A percentile compares a stretch with the other conserved stretches of the same genome.
Conservation (phyloP, 2,113 vertebrate genomes). For the Neotoma lepida region DNA sequence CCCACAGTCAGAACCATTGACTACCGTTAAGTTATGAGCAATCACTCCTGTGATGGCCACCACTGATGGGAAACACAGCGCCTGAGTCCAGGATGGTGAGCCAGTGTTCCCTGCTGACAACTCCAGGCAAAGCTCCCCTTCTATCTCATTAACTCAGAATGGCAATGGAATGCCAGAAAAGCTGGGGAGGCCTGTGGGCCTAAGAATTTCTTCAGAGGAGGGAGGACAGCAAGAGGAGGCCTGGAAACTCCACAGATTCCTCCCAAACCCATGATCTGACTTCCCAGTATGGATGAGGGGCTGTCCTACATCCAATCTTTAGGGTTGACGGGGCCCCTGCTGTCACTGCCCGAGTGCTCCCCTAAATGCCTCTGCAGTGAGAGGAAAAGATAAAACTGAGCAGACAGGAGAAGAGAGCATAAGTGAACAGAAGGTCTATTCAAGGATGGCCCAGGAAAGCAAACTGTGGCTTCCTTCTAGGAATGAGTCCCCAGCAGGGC, state of each 20-base stretch:
- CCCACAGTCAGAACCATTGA: background rate
- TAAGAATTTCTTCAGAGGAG: background rate
- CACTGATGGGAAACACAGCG: background rate
- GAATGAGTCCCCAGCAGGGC: background rate
- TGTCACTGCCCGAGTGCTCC: background rate
- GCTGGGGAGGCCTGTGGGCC: background rate
- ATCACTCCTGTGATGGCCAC: background rate
- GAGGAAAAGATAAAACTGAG: background rate
- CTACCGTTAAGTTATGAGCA: background rate
- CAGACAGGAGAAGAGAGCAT: background rate
- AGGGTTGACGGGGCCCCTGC: background rate
- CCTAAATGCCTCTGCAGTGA: background rate
- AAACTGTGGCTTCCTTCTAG: background rate
- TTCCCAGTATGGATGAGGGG: rapidly evolving
- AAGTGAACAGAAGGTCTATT: rapidly evolving
- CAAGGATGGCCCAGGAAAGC: background rate
- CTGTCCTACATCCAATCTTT: background rate
- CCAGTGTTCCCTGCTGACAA: conserved; percentile 42
- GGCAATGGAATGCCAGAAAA: conserved; percentile 58
- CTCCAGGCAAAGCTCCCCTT: conserved; percentile 35
- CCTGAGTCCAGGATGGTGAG: background rate
- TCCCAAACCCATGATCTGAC: too few relatives aligned
- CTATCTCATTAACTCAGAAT: conserved; percentile 49
- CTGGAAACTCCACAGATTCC: background rate
- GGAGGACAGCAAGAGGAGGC: background rate